These are phyloP conservation scores for Drosophila macrospina DNA, from an alignment of 2,888 invertebrate genomes.

Conservation along the genomic window DNA sequence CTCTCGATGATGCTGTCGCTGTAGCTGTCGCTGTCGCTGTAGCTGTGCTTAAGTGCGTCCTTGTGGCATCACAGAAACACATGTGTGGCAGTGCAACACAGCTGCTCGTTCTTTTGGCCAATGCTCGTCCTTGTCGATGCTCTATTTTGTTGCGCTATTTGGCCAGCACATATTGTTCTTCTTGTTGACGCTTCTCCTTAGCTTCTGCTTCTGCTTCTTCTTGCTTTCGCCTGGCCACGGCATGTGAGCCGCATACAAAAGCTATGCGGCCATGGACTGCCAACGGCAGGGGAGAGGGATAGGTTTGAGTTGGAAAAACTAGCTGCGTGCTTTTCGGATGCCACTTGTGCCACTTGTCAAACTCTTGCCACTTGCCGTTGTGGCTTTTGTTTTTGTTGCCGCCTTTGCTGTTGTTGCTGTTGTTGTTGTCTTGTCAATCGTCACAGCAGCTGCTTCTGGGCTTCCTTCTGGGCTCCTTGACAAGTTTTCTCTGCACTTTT, in stretches of 20 bases:
- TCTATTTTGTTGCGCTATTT: constrained; percentile 65
- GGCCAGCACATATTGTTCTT: constrained; percentile 57
- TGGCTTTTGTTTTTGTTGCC: constrained; percentile 15
- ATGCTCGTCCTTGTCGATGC: constrained; percentile 35
- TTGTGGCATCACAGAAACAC: constrained; percentile 76
- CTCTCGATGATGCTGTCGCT: constrained; percentile 5
- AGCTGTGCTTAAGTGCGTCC: constrained; percentile 65
- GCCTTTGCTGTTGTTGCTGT: not conserved
- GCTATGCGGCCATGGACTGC: constrained; percentile 59
- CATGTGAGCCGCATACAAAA: constrained; percentile 54
- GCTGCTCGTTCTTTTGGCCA: constrained; percentile 44
- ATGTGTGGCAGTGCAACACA: constrained; percentile 25
- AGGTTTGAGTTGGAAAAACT: constrained; percentile 37
- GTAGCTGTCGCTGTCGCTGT: constrained; percentile 29
- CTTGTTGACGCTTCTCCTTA: constrained; percentile 12
- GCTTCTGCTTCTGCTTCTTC: constrained; percentile 1
- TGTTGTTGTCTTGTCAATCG: constrained; percentile 81
- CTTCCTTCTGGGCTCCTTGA: constrained; percentile 49
- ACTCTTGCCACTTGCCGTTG: constrained; percentile 44
- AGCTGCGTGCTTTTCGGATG: constrained; percentile 49
- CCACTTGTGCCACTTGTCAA: constrained; percentile 66
- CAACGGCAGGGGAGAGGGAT: not conserved
- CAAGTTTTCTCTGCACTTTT: constrained; percentile 60
- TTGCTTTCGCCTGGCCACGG: constrained; percentile 39
- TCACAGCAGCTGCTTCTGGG: constrained; percentile 57